phyloP scores from a whole-genome alignment of 2,113 vertebrate species.

The Nothoprocta perdicaria region DNA sequence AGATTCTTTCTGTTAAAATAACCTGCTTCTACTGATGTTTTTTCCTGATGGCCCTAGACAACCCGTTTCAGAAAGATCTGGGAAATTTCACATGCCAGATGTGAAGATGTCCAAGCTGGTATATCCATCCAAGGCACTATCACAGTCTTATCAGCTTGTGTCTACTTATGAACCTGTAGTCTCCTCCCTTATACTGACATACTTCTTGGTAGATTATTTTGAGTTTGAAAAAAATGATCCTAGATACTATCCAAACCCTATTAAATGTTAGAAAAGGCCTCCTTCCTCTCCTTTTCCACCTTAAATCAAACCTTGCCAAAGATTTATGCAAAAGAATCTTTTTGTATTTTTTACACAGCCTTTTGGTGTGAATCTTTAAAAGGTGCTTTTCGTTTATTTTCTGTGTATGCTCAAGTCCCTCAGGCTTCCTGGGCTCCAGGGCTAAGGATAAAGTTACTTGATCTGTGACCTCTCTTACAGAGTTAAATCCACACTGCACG shows the following conservation, averaged over 20 bases:
- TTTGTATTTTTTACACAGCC: neutral
- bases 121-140: neutral
- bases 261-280: neutral
- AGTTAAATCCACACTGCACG: neutral
- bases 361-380: neutral
- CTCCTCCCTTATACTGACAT: neutral
- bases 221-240: neutral
- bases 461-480: neutral
- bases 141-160: neutral
- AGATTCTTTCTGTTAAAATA: neutral
- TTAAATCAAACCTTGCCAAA: neutral
- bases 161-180: neutral
- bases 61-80: neutral
- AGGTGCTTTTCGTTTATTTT: neutral
- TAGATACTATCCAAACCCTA: neutral
- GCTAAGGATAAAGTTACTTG: neutral
- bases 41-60: neutral
- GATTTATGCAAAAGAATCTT: neutral
- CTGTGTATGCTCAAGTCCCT: rapidly evolving
- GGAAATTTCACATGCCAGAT: neutral
- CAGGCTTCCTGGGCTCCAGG: neutral
- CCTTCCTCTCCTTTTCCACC: neutral
- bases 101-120: neutral
- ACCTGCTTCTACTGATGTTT: neutral
- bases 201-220: neutral